phyloP scores from a whole-genome alignment of 2,797 vertebrate species.

The Poeciliopsis presidionis region DNA sequence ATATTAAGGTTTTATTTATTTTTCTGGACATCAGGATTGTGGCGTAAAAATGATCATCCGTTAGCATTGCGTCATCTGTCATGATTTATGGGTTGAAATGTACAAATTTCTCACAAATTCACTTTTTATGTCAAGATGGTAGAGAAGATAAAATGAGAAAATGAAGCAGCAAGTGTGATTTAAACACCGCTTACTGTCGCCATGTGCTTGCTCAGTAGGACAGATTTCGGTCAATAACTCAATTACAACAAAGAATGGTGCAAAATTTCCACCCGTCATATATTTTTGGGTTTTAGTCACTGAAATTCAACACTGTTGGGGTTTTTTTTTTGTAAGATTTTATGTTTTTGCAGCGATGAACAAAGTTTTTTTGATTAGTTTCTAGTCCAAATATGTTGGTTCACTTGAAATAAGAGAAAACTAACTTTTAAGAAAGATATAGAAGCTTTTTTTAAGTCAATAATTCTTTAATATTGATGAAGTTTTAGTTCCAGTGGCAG shows the following conservation, averaged over 20 bases:
- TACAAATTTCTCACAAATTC: not conserved
- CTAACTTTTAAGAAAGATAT: too few relatives aligned
- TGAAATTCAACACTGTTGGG: not conserved
- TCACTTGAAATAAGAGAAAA: too few relatives aligned
- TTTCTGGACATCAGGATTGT: not conserved
- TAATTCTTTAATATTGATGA: too few relatives aligned
- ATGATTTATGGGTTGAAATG: not conserved
- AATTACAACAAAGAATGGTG: too few relatives aligned
- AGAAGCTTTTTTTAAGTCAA: too few relatives aligned
- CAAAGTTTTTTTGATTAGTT: too few relatives aligned
- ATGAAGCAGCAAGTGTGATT: not conserved
- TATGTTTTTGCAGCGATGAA: too few relatives aligned
- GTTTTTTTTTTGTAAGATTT: too few relatives aligned
- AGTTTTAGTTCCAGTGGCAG: too few relatives aligned
- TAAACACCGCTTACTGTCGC: not conserved
- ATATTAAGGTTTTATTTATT: not conserved
- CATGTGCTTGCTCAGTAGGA: not conserved
- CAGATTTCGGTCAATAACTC: not conserved
- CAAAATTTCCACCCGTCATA: too few relatives aligned
- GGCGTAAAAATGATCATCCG: not conserved
- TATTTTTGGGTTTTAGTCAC: not conserved
- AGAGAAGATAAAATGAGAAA: not conserved
- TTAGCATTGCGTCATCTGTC: not conserved
- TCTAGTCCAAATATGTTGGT: too few relatives aligned
- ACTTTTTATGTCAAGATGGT: not conserved